Conservation (phyloP, 2,888 invertebrate species). For the Volucella inflata region DNA sequence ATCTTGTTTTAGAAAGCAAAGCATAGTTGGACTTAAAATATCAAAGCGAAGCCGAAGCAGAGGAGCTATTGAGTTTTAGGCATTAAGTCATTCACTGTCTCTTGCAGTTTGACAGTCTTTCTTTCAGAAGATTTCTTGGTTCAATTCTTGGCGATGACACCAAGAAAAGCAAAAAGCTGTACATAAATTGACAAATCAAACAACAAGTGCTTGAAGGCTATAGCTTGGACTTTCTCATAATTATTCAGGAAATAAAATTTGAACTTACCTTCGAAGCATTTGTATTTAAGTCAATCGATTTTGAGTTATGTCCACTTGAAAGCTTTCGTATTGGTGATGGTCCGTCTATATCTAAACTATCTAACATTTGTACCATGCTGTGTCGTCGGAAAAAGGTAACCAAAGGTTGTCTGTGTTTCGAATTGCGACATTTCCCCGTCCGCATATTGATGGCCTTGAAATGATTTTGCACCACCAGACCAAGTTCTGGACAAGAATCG, state of each 20-base stretch:
- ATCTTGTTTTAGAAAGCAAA: too few relatives aligned
- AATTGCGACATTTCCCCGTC: constrained; percentile 88
- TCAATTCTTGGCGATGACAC: too few relatives aligned
- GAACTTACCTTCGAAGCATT: constrained; percentile 81
- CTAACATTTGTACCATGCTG: constrained; percentile 91
- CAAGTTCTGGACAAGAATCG: constrained; percentile 93
- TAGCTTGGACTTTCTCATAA: too few relatives aligned
- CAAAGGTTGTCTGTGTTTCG: constrained; percentile 93
- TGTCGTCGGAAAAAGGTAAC: constrained; percentile 92
- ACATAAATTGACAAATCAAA: too few relatives aligned
- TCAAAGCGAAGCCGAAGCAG: too few relatives aligned
- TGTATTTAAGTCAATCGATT: constrained; percentile 81
- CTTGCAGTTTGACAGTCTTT: too few relatives aligned
- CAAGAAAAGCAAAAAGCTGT: too few relatives aligned
- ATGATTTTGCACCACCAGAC: constrained; percentile 94
- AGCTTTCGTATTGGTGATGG: constrained; percentile 87
- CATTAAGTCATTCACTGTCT: too few relatives aligned
- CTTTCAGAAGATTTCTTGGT: too few relatives aligned
- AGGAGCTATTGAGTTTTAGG: too few relatives aligned
- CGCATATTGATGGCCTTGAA: constrained; percentile 93
- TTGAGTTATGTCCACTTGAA: constrained; percentile 81
- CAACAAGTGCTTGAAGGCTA: too few relatives aligned
- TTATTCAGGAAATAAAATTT: background rate
- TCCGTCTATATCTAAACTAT: constrained; percentile 88
- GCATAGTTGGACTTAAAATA: too few relatives aligned